Base-by-base conservation (phyloP, 2,888 invertebrate species). In the Tetrapedia diversipes region DNA sequence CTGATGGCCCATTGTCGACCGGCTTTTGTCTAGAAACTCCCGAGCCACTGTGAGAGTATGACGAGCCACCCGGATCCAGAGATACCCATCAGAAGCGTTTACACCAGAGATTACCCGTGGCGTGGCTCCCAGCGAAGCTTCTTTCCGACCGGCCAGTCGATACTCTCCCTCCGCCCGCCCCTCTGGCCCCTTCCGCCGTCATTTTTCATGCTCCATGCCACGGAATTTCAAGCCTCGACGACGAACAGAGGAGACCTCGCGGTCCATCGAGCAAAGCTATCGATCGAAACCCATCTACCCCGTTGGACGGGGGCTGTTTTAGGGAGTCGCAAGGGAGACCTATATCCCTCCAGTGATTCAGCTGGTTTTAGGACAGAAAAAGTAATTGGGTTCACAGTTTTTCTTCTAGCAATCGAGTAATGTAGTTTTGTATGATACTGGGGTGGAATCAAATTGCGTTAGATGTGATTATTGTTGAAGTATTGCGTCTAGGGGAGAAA, bases 1-100 rank as follows among this genome's bases (percentile, higher is more conserved):
- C 84, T 85, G 86, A 87, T 87, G 83, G 87, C 80, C 84, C 76
- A 87, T 89, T 89, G 88, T 88, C 86, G 83, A 64, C 73, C 37
- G 61, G 45, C 82, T 83, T 86, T 87, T 87, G 84, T 87, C 80
- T 80, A 45, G 59, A 80, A 71, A 39, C 75, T 84, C 47, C 27
- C 64, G 69, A 76, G 73, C 72, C 27, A 65, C 71, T 77, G 49
- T 29, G 70, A 81, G 80, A 80, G 80, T 76, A 79, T 78, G 82
- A 82, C 77, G 82, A 82, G 82, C 70, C 53, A 61, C 72, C n/a
- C 75, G 80, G 80, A 77, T 82, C 60, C 82, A 80, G 73, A 75
- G 81, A 78, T 83, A 76, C 65, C 73, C 77, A 83, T 83, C 83
- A 76, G 76, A 61, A 73, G 65, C 78, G 78, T 84, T 83, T 84